Evolutionary conservation across 2,888 invertebrate species (phyloP).

Genomic region (Ctena decussata): DNA sequence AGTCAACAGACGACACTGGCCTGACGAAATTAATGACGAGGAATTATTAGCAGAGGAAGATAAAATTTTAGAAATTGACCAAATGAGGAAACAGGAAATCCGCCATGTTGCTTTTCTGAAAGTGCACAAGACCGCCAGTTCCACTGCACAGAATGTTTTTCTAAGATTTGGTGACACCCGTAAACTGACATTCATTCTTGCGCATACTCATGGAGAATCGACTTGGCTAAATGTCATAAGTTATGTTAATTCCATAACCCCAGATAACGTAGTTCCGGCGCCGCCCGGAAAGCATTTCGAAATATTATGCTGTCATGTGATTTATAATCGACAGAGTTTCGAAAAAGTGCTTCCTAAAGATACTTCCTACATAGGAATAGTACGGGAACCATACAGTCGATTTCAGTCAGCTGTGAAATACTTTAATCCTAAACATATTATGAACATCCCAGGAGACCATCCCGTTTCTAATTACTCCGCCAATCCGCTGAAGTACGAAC

Average conservation of each 20-base stretch:
- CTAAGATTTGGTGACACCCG: conserved; percentile 64
- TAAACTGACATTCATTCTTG: conserved; percentile 67
- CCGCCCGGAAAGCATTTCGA: conserved; percentile 65
- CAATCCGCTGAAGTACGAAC: conserved; percentile 67
- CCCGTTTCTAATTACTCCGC: conserved; percentile 61
- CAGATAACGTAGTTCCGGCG: conserved; percentile 55
- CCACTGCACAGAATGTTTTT: conserved; percentile 71
- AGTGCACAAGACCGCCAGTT: conserved; percentile 74
- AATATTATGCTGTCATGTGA: conserved; percentile 74
- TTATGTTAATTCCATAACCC: conserved; percentile 38
- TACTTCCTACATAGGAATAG: conserved; percentile 68
- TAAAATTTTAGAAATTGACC: not conserved
- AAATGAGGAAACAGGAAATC: not conserved
- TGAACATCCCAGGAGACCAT: conserved; percentile 36
- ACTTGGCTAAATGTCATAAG: conserved; percentile 67
- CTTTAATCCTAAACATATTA: conserved; percentile 55
- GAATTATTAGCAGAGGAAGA: not conserved
- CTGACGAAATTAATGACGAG: not conserved
- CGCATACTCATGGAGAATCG: conserved; percentile 48
- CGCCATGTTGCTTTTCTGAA: conserved; percentile 70
- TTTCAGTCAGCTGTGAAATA: conserved; percentile 68
- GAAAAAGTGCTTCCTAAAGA: conserved; percentile 60
- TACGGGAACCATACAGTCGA: conserved; percentile 70
- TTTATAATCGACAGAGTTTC: conserved; percentile 64
- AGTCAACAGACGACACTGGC: too few species aligned